These are phyloP conservation scores for Formica aserva DNA, from an alignment of 2,888 invertebrate species.

Conservation along the genomic window DNA sequence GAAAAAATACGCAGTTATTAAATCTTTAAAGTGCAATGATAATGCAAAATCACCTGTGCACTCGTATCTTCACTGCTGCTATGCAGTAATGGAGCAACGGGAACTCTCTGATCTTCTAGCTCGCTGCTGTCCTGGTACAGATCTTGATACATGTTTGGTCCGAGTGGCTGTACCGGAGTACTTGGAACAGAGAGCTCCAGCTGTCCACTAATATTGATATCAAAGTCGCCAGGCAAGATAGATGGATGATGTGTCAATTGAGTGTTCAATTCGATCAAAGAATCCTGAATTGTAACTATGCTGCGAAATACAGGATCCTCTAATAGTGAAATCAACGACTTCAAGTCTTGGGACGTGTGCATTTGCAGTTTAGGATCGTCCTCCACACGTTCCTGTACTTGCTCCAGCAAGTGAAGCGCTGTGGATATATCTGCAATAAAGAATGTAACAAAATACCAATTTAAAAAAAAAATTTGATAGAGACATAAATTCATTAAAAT, in stretches of 20 bases:
- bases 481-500: not conserved
- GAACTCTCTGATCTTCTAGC: constrained; percentile 92
- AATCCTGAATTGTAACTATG: constrained; percentile 96
- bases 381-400: constrained; percentile 94
- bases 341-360: constrained; percentile 92
- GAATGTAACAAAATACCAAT: constrained; percentile 26
- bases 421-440: constrained; percentile 92
- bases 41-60: constrained; percentile 78
- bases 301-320: constrained; percentile 97
- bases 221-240: constrained; percentile 96
- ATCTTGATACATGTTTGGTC: constrained; percentile 82
- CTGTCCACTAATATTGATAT: constrained; percentile 93
- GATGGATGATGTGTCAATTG: constrained; percentile 96
- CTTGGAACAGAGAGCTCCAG: constrained; percentile 83
- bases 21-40: not conserved
- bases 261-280: constrained; percentile 93
- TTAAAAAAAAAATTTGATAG: not conserved
- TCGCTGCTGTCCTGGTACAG: constrained; percentile 86
- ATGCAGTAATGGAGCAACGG: constrained; percentile 89
- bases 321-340: constrained; percentile 92
- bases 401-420: constrained; percentile 95
- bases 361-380: constrained; percentile 93
- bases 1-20: not conserved
- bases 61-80: constrained; percentile 84
- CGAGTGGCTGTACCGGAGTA: constrained; percentile 81